These are phyloP conservation scores for Melipona beecheii DNA, from an alignment of 2,888 invertebrate genomes.

Conservation along the genomic window DNA sequence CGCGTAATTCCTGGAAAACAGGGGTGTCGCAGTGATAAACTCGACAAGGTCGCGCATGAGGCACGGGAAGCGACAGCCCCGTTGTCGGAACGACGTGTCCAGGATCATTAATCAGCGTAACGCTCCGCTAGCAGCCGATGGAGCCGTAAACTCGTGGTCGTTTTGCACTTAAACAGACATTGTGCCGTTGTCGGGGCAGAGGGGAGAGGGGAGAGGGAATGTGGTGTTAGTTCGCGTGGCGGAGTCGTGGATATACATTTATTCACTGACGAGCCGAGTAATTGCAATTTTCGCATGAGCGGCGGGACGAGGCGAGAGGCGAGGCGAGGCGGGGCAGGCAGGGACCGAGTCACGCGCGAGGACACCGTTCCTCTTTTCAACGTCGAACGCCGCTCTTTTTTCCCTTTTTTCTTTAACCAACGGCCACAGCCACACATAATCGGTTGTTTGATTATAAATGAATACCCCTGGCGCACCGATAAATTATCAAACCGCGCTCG, in stretches of 20 bases:
- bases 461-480: constrained; percentile 20
- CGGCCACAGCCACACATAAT: constrained; percentile 15
- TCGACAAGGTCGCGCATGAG: constrained; percentile 58
- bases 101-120: constrained; percentile 68
- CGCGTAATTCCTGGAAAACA: constrained; percentile 48
- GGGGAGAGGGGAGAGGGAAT: background rate
- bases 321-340: background rate
- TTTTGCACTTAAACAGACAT: constrained; percentile 51
- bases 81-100: constrained; percentile 57
- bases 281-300: constrained; percentile 46
- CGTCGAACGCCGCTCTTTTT: background rate
- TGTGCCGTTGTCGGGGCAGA: constrained; percentile 27
- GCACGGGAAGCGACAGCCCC: constrained; percentile 50
- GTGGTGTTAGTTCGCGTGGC: constrained; percentile 10
- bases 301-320: background rate
- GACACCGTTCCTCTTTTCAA: background rate
- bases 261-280: constrained; percentile 30
- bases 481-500: constrained; percentile 27
- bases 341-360: background rate
- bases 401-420: background rate
- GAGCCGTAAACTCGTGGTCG: constrained; percentile 51
- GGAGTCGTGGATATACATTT: constrained; percentile 14
- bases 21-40: constrained; percentile 56
- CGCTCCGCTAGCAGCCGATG: constrained; percentile 39
- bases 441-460: constrained; percentile 41